Evolutionary conservation across 2,113 vertebrate genomes (phyloP).

Genomic region (Sciurus niger): DNA sequence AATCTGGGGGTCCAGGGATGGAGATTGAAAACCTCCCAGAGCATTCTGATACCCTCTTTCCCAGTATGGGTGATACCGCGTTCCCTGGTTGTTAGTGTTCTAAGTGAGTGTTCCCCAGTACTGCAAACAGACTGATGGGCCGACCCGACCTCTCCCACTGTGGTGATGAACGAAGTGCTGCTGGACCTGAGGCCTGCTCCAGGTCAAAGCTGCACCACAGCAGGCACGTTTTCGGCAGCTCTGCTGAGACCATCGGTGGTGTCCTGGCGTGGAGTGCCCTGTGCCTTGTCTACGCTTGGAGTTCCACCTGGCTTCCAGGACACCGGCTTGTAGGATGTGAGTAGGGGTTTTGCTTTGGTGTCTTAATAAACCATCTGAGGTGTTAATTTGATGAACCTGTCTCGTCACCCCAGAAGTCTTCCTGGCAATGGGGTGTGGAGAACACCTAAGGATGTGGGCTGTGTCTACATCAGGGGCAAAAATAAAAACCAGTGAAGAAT

Average conservation of each 20-base stretch:
- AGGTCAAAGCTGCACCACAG: no score
- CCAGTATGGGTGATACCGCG: not conserved
- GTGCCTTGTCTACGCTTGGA: not conserved
- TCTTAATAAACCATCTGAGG: not conserved
- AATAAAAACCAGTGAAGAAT: not conserved
- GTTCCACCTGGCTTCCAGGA: not conserved
- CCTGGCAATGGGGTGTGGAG: not conserved
- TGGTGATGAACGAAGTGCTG: not conserved
- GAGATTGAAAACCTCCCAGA: not conserved
- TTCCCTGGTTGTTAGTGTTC: not conserved
- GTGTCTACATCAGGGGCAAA: not conserved
- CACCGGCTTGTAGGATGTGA: not conserved
- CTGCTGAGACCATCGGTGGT: no score
- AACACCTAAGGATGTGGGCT: not conserved
- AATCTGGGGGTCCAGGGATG: not conserved
- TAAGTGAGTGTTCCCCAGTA: not conserved
- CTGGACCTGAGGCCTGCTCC: not conserved
- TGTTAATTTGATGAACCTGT: not conserved
- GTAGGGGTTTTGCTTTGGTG: not conserved
- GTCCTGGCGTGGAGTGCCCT: not conserved
- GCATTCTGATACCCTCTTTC: not conserved
- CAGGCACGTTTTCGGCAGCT: rapidly evolving
- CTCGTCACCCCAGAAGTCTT: not conserved
- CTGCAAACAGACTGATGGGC: not conserved
- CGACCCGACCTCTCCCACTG: not conserved